A percentile compares a stretch with the other conserved stretches of the same genome.
Evolutionary conservation across 2,888 invertebrate genomes (phyloP).

Genomic region (Bruchidius siliquastri): DNA sequence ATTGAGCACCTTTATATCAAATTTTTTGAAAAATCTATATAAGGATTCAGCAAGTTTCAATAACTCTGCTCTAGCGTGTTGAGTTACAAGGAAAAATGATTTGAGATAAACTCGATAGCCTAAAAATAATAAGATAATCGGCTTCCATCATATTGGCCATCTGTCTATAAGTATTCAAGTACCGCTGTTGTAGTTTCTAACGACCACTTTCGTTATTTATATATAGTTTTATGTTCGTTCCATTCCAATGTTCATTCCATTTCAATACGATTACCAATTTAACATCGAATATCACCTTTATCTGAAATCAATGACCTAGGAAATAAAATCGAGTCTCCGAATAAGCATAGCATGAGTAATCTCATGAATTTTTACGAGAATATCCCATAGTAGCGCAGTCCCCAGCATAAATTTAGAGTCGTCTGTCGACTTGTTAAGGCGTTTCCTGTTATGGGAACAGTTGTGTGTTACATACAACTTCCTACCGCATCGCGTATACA

Average conservation of each 20-base stretch:
- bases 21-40: too few relatives aligned
- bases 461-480: conserved; percentile 5
- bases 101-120: too few relatives aligned
- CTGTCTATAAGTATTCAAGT: too few relatives aligned
- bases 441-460: conserved; percentile 14
- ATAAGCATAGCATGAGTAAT: neutral
- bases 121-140: too few relatives aligned
- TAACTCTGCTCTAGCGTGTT: too few relatives aligned
- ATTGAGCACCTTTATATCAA: too few relatives aligned
- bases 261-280: neutral
- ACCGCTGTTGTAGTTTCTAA: too few relatives aligned
- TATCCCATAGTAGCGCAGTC: neutral
- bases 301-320: neutral
- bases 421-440: conserved; percentile 10
- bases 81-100: too few relatives aligned
- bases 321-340: neutral
- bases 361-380: neutral
- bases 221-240: neutral
- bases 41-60: too few relatives aligned
- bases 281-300: neutral
- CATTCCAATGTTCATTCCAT: too few relatives aligned
- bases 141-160: too few relatives aligned
- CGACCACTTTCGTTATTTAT: neutral
- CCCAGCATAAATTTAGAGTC: neutral
- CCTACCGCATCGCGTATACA: conserved; percentile 2